A percentile compares a stretch with the other conserved stretches of the same genome.
Evolutionary conservation across 1,140 invertebrate species (phyloP).

Genomic region (Metaphire vulgaris): DNA sequence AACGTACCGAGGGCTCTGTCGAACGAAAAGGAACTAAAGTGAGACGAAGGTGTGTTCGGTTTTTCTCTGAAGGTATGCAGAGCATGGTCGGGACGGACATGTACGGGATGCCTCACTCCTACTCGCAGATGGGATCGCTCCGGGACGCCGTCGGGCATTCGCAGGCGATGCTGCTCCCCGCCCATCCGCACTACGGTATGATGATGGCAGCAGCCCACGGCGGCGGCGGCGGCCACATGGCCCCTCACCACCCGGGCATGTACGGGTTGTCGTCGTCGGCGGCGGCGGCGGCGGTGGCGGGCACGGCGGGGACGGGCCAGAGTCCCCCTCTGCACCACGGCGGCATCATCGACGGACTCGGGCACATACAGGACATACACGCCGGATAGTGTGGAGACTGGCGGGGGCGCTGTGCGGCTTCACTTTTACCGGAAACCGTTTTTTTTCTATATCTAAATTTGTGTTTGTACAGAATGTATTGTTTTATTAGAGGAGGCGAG

Average conservation of each 20-base stretch:
- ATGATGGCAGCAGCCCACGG: conserved; percentile 54
- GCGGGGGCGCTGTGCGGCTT: too few species aligned
- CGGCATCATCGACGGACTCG: conserved; percentile 51
- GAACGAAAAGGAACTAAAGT: too few species aligned
- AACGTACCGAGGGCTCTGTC: too few species aligned
- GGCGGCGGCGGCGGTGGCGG: conserved; percentile 51
- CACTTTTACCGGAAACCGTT: too few species aligned
- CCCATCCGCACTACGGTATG: conserved; percentile 54
- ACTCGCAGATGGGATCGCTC: conserved; percentile 54
- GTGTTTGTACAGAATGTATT: too few species aligned
- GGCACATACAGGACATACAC: conserved; percentile 56
- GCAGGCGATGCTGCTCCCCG: conserved; percentile 55
- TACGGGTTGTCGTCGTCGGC: conserved; percentile 38
- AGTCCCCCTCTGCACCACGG: conserved; percentile 54
- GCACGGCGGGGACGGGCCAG: conserved; percentile 55
- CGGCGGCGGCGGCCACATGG: conserved; percentile 39
- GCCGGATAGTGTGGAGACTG: conserved; percentile 51
- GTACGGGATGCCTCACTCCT: conserved; percentile 50
- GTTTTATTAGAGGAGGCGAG: too few species aligned
- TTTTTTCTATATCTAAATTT: too few species aligned
- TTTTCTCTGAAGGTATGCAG: conserved; percentile 31
- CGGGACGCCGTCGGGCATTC: conserved; percentile 52
- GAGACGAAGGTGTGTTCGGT: too few species aligned
- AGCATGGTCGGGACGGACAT: conserved; percentile 51
- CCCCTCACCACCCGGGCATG: conserved; percentile 24